phyloP scores from a whole-genome alignment of 2,113 vertebrate genomes.

The Sialia sialis region DNA sequence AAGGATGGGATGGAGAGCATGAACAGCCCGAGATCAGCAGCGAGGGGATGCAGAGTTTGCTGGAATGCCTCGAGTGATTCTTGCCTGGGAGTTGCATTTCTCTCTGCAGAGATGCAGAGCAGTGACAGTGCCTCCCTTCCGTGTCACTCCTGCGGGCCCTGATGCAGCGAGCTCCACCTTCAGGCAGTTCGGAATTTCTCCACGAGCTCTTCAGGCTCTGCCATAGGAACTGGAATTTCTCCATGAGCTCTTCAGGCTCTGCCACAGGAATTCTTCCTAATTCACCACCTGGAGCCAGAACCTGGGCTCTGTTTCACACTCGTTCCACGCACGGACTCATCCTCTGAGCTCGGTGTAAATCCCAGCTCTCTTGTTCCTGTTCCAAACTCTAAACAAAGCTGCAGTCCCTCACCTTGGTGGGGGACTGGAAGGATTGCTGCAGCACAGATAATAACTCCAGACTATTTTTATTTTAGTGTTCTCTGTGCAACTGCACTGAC shows the following conservation, averaged over 20 bases:
- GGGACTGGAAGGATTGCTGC: background rate
- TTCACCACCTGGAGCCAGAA: background rate
- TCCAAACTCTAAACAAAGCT: background rate
- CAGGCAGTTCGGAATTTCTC: background rate
- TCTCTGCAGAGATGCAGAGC: background rate
- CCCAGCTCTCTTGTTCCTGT: background rate
- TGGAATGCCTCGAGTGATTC: background rate
- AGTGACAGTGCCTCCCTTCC: background rate
- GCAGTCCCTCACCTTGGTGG: background rate
- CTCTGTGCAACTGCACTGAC: background rate
- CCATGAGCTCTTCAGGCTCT: background rate
- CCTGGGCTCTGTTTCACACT: background rate
- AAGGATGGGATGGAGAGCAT: too few relatives aligned
- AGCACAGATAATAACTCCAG: background rate
- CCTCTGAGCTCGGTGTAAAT: background rate
- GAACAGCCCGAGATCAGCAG: too few relatives aligned
- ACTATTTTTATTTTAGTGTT: background rate
- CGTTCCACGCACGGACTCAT: rapidly evolving
- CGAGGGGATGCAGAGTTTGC: background rate
- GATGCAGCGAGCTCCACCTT: rapidly evolving
- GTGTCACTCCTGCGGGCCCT: background rate
- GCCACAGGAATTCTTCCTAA: background rate
- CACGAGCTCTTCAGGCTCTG: background rate
- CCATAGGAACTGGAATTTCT: background rate
- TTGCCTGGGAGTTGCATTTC: too few relatives aligned